Percentiles rank a stretch among this genome's conserved stretches.
phyloP scores from a whole-genome alignment of 2,113 vertebrate genomes.

The Natator depressus region DNA sequence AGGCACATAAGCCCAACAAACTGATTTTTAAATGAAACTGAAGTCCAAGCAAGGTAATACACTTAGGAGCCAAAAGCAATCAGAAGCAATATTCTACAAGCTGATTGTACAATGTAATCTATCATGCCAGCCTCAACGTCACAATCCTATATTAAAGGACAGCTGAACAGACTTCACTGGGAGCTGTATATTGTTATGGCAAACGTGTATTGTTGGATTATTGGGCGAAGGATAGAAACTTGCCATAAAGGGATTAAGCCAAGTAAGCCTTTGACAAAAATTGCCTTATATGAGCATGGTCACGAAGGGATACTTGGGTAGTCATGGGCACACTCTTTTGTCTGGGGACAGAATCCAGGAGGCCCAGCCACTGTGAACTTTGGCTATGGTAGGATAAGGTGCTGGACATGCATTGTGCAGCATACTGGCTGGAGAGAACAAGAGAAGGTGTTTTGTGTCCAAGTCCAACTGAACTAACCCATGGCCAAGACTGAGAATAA shows the following conservation, averaged over 20 bases:
- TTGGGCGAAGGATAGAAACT: fast-evolving
- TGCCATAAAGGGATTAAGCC: background rate
- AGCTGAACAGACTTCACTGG: background rate
- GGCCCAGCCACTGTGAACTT: background rate
- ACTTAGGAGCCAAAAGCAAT: background rate
- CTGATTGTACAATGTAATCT: background rate
- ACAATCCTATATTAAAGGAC: background rate
- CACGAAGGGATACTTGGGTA: background rate
- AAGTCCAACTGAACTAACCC: background rate
- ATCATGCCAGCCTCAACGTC: background rate
- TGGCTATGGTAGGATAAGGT: background rate
- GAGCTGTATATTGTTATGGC: background rate
- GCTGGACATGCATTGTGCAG: background rate
- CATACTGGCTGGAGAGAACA: background rate
- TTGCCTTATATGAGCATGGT: fast-evolving
- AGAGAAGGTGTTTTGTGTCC: background rate
- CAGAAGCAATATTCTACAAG: background rate
- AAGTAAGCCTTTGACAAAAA: background rate
- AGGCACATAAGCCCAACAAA: background rate
- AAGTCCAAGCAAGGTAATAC: background rate
- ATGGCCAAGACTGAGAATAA: background rate
- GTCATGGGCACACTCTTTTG: background rate
- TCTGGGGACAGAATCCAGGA: background rate
- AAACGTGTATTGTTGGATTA: background rate
- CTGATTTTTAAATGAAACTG: constrained; percentile 14